Evolutionary conservation across 2,888 invertebrate genomes (phyloP).

Genomic region (Tenthredo livida): DNA sequence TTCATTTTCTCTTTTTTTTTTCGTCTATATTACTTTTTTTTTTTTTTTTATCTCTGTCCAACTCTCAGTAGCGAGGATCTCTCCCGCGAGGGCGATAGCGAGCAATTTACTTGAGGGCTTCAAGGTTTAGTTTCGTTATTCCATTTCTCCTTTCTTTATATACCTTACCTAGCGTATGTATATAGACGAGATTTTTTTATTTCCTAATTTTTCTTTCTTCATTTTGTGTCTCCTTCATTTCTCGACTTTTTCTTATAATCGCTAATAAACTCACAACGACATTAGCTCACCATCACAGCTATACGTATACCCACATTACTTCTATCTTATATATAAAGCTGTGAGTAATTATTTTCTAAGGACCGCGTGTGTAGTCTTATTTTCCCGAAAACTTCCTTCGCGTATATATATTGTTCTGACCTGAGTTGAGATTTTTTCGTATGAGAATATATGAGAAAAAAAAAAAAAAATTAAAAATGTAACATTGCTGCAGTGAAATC

Average conservation of each 20-base stretch:
- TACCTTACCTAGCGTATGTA: no score
- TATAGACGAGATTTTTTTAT: background rate
- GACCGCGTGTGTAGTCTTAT: no score
- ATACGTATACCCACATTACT: no score
- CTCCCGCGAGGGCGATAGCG: background rate
- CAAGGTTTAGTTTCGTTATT: background rate
- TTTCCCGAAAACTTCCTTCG: no score
- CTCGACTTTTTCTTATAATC: background rate
- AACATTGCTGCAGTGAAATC: background rate
- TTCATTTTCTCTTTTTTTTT: background rate
- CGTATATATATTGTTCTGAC: no score
- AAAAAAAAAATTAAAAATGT: background rate
- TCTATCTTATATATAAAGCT: no score
- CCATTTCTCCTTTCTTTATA: background rate
- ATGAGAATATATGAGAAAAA: background rate
- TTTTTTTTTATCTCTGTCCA: background rate
- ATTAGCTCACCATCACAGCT: no score
- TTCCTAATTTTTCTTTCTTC: background rate
- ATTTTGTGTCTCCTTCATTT: background rate
- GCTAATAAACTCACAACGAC: background rate
- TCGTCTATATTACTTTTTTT: background rate
- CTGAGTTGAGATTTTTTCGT: no score
- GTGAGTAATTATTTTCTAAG: no score
- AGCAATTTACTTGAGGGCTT: constrained; percentile 35
- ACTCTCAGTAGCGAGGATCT: background rate